phyloP scores from a whole-genome alignment of 1,140 invertebrate species.

The Sinonovacula constricta region DNA sequence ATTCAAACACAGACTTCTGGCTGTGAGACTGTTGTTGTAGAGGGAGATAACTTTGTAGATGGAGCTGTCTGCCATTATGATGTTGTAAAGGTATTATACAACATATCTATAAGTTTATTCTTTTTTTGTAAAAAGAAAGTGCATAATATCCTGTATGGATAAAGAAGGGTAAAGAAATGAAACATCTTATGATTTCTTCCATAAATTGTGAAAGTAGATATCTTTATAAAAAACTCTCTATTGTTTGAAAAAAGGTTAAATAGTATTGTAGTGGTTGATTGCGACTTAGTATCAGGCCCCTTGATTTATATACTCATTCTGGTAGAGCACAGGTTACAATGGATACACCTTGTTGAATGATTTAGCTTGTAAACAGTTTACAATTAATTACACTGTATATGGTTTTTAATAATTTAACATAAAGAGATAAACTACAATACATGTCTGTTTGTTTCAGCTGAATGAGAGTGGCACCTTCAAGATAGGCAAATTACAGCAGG shows the following conservation, averaged over 20 bases:
- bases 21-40: slow-evolving; percentile 17
- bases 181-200: too few species aligned
- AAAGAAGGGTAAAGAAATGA: too few species aligned
- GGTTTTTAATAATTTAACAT: not conserved
- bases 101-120: too few species aligned
- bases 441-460: too few species aligned
- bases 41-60: slow-evolving; percentile 15
- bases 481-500: slow-evolving; percentile 1
- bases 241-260: too few species aligned
- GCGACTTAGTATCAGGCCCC: too few species aligned
- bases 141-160: too few species aligned
- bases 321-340: not conserved
- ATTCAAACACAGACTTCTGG: not conserved
- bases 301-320: not conserved
- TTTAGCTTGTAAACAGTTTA: not conserved
- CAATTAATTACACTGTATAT: not conserved
- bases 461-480: slow-evolving; percentile 17
- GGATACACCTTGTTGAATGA: not conserved
- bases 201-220: too few species aligned
- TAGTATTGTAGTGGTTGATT: too few species aligned
- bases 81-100: slow-evolving; percentile 37
- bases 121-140: too few species aligned
- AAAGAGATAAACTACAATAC: too few species aligned
- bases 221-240: too few species aligned
- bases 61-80: slow-evolving; percentile 28